These are phyloP conservation scores for Argyrosomus japonicus DNA, from an alignment of 2,113 vertebrate genomes.

Conservation along the genomic window DNA sequence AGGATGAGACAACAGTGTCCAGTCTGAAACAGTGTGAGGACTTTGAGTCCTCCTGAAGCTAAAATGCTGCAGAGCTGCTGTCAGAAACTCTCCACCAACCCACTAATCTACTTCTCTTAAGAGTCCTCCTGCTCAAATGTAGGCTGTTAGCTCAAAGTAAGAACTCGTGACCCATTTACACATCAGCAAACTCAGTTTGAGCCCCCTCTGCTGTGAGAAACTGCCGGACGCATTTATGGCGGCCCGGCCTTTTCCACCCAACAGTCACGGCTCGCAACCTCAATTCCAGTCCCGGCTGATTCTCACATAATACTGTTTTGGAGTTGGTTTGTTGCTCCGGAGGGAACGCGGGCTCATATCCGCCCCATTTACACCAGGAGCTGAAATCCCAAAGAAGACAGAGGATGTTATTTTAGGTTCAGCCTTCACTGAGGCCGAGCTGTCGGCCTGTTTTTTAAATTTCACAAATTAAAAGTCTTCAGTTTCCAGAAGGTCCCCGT, in stretches of 20 bases:
- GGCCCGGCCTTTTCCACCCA: background rate
- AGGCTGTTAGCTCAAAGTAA: constrained; percentile 21
- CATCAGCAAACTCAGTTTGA: constrained; percentile 39
- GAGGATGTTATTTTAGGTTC: constrained; percentile 48
- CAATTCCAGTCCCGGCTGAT: constrained; percentile 26
- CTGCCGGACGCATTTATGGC: background rate
- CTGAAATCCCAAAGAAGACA: constrained; percentile 37
- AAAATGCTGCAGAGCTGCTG: constrained; percentile 18
- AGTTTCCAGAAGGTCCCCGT: background rate
- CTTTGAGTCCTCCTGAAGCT: background rate
- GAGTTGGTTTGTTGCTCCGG: background rate
- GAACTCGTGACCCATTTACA: constrained; percentile 58
- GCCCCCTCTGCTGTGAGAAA: background rate
- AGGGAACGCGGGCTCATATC: background rate
- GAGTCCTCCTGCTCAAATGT: constrained; percentile 10
- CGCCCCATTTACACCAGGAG: constrained; percentile 56
- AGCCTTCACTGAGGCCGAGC: constrained; percentile 8
- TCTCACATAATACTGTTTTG: constrained; percentile 7
- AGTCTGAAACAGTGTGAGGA: background rate
- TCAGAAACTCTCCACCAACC: constrained; percentile 32
- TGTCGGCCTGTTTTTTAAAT: constrained; percentile 30
- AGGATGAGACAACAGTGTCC: background rate
- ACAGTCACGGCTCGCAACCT: constrained; percentile 18
- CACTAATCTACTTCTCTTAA: constrained; percentile 39
- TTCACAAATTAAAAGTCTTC: background rate